phyloP scores from a whole-genome alignment of 2,797 vertebrate genomes.

The Ictinia mississippiensis region DNA sequence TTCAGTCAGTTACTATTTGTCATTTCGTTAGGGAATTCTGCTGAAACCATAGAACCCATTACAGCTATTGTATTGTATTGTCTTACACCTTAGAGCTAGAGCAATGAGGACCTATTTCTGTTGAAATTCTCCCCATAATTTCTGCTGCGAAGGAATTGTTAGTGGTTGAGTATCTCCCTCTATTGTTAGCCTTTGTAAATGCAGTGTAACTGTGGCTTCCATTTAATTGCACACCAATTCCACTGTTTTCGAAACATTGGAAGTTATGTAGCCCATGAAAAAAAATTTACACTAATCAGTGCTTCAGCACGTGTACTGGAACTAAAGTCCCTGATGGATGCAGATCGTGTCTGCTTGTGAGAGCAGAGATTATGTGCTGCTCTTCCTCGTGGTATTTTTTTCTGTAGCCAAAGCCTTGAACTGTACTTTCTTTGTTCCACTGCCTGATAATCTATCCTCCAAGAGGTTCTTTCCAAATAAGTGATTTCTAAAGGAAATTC shows the following conservation, averaged over 20 bases:
- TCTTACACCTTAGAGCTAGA: background rate
- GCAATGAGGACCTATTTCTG: background rate
- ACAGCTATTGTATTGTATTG: background rate
- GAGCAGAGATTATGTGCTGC: background rate
- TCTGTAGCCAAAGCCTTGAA: background rate
- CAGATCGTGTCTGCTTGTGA: rapidly evolving
- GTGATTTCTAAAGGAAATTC: background rate
- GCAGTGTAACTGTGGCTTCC: rapidly evolving
- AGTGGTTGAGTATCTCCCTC: background rate
- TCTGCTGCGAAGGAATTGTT: background rate
- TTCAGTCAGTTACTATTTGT: background rate
- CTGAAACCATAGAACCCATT: background rate
- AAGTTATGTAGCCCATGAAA: background rate
- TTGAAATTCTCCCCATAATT: rapidly evolving
- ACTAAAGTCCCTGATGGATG: background rate
- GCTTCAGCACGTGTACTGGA: background rate
- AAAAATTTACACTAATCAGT: rapidly evolving
- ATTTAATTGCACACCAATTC: rapidly evolving
- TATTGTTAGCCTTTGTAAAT: background rate
- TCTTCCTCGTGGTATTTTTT: background rate
- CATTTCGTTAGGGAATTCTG: background rate
- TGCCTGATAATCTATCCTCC: background rate
- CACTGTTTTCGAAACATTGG: rapidly evolving
- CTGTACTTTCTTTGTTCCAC: rapidly evolving
- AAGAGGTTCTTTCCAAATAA: background rate